Conservation (phyloP, 2,888 invertebrate genomes). For the Rutpela maculata region DNA sequence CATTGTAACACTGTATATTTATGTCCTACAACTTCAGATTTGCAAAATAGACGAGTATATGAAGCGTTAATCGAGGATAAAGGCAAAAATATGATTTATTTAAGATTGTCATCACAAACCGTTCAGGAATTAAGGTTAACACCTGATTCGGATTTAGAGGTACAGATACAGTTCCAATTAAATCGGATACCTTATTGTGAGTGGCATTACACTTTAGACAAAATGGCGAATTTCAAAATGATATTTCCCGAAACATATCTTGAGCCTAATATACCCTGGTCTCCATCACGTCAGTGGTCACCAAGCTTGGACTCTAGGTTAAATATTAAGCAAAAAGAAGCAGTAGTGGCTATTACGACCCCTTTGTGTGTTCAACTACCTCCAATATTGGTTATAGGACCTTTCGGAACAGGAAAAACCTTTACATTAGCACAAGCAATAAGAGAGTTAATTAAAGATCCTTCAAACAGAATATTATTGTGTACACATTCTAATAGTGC, state of each 20-base stretch:
- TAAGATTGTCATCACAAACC: slow-evolving; percentile 74
- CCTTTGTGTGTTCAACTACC: slow-evolving; percentile 79
- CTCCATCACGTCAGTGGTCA: slow-evolving; percentile 82
- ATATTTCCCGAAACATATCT: slow-evolving; percentile 80
- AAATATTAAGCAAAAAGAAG: slow-evolving; percentile 87
- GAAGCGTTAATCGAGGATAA: slow-evolving; percentile 86
- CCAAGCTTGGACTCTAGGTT: slow-evolving; percentile 79
- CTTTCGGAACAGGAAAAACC: slow-evolving; percentile 93
- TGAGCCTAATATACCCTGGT: slow-evolving; percentile 82
- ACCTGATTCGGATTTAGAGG: slow-evolving; percentile 79
- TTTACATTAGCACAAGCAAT: slow-evolving; percentile 87
- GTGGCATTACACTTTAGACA: slow-evolving; percentile 89
- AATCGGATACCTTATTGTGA: slow-evolving; percentile 89
- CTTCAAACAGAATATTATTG: slow-evolving; percentile 83
- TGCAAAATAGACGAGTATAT: slow-evolving; percentile 76
- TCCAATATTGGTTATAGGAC: slow-evolving; percentile 84
- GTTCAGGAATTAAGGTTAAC: slow-evolving; percentile 54
- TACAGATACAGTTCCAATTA: slow-evolving; percentile 87
- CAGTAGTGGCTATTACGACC: slow-evolving; percentile 85
- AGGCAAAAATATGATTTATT: slow-evolving; percentile 85
- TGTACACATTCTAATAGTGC: slow-evolving; percentile 93
- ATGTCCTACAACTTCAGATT: slow-evolving; percentile 61
- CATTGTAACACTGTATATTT: slow-evolving; percentile 82
- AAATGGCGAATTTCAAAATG: slow-evolving; percentile 81
- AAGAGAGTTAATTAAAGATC: slow-evolving; percentile 79